Conservation (phyloP, 2,797 vertebrate species). For the Periophthalmus magnuspinnatus region DNA sequence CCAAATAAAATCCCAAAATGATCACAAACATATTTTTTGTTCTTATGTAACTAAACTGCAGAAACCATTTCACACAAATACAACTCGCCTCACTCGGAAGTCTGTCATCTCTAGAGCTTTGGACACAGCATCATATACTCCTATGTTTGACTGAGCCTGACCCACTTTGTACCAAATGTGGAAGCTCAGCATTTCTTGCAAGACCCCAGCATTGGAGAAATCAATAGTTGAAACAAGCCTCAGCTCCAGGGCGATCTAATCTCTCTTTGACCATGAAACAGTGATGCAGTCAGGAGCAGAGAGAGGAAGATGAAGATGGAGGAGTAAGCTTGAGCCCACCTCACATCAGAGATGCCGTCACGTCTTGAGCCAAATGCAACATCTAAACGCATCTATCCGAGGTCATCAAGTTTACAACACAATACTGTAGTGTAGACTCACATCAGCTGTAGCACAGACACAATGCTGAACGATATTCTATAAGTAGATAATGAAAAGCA, state of each 20-base stretch:
- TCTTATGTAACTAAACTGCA: background rate
- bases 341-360: constrained; percentile 13
- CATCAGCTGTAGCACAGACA: too few relatives aligned
- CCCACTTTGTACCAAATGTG: constrained; percentile 5
- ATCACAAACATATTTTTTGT: too few relatives aligned
- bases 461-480: too few relatives aligned
- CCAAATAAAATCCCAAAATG: too few relatives aligned
- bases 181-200: constrained; percentile 2
- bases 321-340: constrained; percentile 33
- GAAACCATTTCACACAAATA: background rate
- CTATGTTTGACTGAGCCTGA: background rate
- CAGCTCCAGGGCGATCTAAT: constrained; percentile 23
- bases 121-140: too few relatives aligned
- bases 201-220: constrained; percentile 20
- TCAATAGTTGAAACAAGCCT: constrained; percentile 19
- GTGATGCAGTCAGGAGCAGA: background rate
- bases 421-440: background rate
- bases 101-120: background rate
- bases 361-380: constrained; percentile 23
- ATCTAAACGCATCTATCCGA: constrained; percentile 5
- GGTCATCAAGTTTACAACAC: constrained; percentile 17
- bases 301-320: constrained; percentile 8
- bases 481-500: too few relatives aligned
- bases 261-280: constrained; percentile 27
- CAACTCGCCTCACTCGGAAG: background rate